Conservation (phyloP, 2,888 invertebrate species). For the Pharmacophagus antenor region DNA sequence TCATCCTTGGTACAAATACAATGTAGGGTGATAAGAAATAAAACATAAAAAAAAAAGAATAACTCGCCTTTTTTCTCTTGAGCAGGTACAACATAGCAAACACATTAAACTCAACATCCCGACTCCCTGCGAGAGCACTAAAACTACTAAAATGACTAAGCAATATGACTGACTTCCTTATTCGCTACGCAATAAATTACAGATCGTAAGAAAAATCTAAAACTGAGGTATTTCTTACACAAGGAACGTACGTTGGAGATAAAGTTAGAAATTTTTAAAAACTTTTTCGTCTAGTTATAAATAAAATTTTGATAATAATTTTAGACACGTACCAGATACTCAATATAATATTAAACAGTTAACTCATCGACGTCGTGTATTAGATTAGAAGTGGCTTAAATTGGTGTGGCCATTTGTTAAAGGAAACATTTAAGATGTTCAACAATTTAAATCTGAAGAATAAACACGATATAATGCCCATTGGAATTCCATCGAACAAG, state of each 20-base stretch:
- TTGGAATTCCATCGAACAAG: neutral
- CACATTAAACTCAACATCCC: slow-evolving; percentile 37
- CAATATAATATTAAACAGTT: neutral
- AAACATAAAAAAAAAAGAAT: slow-evolving; percentile 11
- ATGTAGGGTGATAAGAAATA: neutral
- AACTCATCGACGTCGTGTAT: neutral
- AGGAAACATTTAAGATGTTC: neutral
- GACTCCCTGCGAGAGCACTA: slow-evolving; percentile 41
- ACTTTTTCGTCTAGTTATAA: neutral
- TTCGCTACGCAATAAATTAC: slow-evolving; percentile 62
- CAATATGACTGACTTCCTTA: slow-evolving; percentile 68
- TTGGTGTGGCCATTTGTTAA: too few relatives aligned
- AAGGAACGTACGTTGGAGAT: slow-evolving; percentile 52
- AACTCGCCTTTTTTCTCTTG: slow-evolving; percentile 40
- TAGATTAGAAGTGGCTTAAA: too few relatives aligned
- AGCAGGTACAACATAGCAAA: slow-evolving; percentile 62
- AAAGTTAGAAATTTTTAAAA: slow-evolving; percentile 8
- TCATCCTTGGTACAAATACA: slow-evolving; percentile 9
- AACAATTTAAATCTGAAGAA: neutral
- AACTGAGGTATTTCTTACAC: slow-evolving; percentile 65
- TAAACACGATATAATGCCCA: neutral
- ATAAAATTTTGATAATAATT: neutral
- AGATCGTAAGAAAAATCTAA: slow-evolving; percentile 46
- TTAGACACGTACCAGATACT: too few relatives aligned
- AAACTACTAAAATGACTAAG: slow-evolving; percentile 73